Base-by-base conservation (phyloP, 30 jellyfish, hydroid and myxozoan genomes). In the Sanderia malayensis region DNA sequence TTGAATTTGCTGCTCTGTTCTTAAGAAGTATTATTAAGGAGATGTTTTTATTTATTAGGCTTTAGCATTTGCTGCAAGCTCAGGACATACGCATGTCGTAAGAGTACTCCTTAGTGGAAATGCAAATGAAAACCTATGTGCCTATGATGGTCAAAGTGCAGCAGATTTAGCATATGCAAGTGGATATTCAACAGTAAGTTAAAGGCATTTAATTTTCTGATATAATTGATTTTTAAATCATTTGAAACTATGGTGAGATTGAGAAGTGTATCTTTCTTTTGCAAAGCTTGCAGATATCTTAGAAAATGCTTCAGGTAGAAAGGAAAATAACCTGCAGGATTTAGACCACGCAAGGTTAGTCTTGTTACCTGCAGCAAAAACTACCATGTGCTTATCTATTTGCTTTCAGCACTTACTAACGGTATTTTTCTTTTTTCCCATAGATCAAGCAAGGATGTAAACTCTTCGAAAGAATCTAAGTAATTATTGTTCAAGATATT, bases 61-160 rank as follows among this genome's bases (percentile, higher is more conserved):
- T 28, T 46, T 90, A 21, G 76, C 81, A 19, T 90, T 74, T 78
- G 98, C 98, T 20, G 92, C 94, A 30, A 24, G 61, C 58, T 27
- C 77, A 27, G 98, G 98, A 0, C 81, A 70, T 28, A 59, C 86
- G 26, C 83, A 79, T 71, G 85, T 68, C 13, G 96, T 62, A 34
- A 77, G 61, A 31, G 79, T 46, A 6, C 87, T 90, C 13, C 70
- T 90, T 34, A 63, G 71, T 9, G 34, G 28, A 58, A 63, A 83
- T 18, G 96, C 96, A 1, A 62, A 83, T 23, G 29, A 17, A 9
- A 30, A 73, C 9, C 31, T 90, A 10, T 69, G 82, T 70, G 82
- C 94, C 9, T 90, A 25, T 52, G 96, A 82, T 71, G 96, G 96
- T 21, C 96, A 90, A 44, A 68, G 67, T 41, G 92, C 98, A 20